Evolutionary conservation across 2,797 vertebrate genomes (phyloP).

Genomic region (Acanthiza pusilla): DNA sequence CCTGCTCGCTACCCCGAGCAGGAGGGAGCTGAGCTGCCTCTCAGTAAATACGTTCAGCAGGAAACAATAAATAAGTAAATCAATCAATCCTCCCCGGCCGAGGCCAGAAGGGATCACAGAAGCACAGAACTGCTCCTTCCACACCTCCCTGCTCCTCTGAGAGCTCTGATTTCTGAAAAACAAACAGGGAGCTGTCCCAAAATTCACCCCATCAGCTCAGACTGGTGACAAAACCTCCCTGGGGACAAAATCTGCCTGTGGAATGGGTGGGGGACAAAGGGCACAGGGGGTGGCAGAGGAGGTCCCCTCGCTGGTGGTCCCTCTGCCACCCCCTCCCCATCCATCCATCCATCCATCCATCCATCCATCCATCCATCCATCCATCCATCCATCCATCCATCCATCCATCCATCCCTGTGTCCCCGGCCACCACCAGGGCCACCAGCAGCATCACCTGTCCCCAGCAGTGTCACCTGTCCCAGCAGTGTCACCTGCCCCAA

Average conservation of each 20-base stretch:
- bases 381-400: neutral
- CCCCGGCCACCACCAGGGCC: neutral
- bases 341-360: neutral
- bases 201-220: neutral
- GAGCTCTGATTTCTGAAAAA: neutral
- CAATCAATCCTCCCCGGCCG: neutral
- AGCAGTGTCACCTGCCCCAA: no score
- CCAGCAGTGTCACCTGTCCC: no score
- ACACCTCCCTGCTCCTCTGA: neutral
- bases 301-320: neutral
- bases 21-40: neutral
- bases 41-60: neutral
- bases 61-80: neutral
- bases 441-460: no score
- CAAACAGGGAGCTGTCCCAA: neutral
- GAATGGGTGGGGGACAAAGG: rapidly evolving
- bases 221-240: neutral
- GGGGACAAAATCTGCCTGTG: neutral
- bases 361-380: neutral
- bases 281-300: neutral
- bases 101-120: neutral
- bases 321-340: neutral
- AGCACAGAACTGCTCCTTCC: neutral
- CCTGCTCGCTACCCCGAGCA: neutral
- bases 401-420: neutral